These are phyloP conservation scores for Uromys caudimaculatus DNA, from an alignment of 2,797 vertebrate genomes.

Conservation along the genomic window DNA sequence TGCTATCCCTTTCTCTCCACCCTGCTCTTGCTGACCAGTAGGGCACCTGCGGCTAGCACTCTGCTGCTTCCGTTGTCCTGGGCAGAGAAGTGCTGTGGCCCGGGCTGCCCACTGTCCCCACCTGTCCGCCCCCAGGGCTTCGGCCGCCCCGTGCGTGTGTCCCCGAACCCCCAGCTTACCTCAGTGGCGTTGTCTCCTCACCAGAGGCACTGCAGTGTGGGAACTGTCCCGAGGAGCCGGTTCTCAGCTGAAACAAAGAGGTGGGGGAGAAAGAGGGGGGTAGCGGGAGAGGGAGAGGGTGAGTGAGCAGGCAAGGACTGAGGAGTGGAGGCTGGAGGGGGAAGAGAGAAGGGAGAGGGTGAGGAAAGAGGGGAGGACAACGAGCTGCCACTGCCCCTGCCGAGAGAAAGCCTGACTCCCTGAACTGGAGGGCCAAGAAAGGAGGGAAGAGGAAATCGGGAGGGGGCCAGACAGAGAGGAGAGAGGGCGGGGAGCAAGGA, in stretches of 20 bases:
- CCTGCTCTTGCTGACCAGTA: conserved; percentile 51
- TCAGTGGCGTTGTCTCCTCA: conserved; percentile 75
- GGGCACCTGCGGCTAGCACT: conserved; percentile 45
- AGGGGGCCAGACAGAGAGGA: conserved; percentile 25
- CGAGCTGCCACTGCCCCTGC: neutral
- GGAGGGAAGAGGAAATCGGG: conserved; percentile 60
- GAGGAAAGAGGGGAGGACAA: conserved; percentile 61
- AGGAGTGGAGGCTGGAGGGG: conserved; percentile 74
- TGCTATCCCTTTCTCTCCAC: neutral
- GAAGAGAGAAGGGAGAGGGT: conserved; percentile 65
- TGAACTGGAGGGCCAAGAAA: conserved; percentile 43
- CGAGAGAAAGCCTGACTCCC: conserved; percentile 65
- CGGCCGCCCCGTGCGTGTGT: neutral
- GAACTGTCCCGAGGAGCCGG: conserved; percentile 83
- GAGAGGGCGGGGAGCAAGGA: neutral
- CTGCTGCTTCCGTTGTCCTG: neutral
- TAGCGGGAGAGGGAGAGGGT: conserved; percentile 78
- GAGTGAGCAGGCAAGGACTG: conserved; percentile 74
- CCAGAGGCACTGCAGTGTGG: conserved; percentile 78
- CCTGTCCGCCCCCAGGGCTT: conserved; percentile 36
- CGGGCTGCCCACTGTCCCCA: conserved; percentile 45
- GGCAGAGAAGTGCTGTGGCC: neutral
- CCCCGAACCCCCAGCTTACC: conserved; percentile 72
- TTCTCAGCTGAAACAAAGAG: conserved; percentile 84
- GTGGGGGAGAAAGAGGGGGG: conserved; percentile 79